Evolutionary conservation across 1,140 invertebrate species (phyloP).

Genomic region (Philotrypesis tridentata): DNA sequence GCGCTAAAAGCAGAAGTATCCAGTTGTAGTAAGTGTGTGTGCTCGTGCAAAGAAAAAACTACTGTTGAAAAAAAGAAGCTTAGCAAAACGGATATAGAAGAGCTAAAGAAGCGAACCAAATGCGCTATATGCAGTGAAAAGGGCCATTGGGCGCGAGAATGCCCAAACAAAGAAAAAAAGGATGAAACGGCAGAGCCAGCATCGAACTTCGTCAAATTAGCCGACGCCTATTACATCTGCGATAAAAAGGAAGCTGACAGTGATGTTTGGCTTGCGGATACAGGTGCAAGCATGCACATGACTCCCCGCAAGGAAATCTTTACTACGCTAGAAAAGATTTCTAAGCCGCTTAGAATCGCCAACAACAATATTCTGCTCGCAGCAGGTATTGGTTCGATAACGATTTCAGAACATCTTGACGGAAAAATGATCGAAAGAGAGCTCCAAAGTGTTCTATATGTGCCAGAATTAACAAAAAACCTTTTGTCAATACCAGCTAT

Average conservation of each 20-base stretch:
- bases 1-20: neutral
- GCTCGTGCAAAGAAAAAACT: neutral
- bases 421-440: slow-evolving; percentile 31
- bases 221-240: neutral
- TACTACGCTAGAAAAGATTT: neutral
- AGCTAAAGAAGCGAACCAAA: slow-evolving; percentile 3
- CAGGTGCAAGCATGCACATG: slow-evolving; percentile 13
- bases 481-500: slow-evolving; percentile 34
- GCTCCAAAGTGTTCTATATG: slow-evolving; percentile 29
- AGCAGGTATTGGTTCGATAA: slow-evolving; percentile 28
- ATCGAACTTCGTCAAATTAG: too few species aligned
- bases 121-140: slow-evolving; percentile 10
- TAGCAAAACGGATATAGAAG: too few species aligned
- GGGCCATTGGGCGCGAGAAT: neutral
- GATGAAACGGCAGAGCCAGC: too few species aligned
- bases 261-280: neutral
- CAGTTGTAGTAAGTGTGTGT: neutral
- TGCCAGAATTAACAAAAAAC: slow-evolving; percentile 34
- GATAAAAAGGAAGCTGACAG: neutral
- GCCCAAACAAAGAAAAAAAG: too few species aligned
- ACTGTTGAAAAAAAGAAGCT: too few species aligned
- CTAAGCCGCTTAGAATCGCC: neutral
- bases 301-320: neutral
- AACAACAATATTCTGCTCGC: neutral
- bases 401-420: slow-evolving; percentile 13